phyloP scores from a whole-genome alignment of 2,797 vertebrate genomes.

The Trematomus bernacchii region DNA sequence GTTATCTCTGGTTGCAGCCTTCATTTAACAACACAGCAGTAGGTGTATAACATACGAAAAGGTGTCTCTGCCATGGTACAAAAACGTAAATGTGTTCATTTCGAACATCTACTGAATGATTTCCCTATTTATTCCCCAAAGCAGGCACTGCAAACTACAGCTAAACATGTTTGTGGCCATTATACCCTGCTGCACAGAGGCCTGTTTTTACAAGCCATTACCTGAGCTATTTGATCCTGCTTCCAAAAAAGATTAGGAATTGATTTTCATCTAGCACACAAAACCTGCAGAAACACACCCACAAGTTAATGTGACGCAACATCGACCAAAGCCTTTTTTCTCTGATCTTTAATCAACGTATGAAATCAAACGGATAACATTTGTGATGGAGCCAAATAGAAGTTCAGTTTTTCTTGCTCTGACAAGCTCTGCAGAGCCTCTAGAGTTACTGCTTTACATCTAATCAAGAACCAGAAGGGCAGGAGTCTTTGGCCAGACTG shows the following conservation, averaged over 20 bases:
- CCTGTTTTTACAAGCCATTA: conserved; percentile 38
- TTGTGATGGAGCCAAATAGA: neutral
- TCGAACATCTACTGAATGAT: neutral
- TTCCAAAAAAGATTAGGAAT: neutral
- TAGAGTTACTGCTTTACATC: conserved; percentile 32
- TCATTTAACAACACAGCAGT: neutral
- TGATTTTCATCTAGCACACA: conserved; percentile 5
- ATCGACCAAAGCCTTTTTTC: conserved; percentile 11
- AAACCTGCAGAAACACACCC: conserved; percentile 21
- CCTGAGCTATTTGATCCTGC: conserved; percentile 5
- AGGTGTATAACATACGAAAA: neutral
- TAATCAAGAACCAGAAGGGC: conserved; percentile 15
- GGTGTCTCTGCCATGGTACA: neutral
- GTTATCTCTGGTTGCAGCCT: neutral
- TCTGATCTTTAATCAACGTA: conserved; percentile 47
- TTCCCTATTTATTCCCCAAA: neutral
- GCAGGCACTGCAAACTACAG: neutral
- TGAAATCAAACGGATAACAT: conserved; percentile 18
- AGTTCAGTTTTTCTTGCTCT: conserved; percentile 30
- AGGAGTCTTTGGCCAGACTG: conserved; percentile 8
- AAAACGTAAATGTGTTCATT: too few relatives aligned
- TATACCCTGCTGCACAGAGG: conserved; percentile 1
- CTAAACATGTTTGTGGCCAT: neutral
- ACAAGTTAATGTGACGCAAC: conserved; percentile 9
- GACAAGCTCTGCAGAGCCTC: conserved; percentile 32